Evolutionary conservation across 1,140 invertebrate species (phyloP).

Genomic region (Megalopta genalis): DNA sequence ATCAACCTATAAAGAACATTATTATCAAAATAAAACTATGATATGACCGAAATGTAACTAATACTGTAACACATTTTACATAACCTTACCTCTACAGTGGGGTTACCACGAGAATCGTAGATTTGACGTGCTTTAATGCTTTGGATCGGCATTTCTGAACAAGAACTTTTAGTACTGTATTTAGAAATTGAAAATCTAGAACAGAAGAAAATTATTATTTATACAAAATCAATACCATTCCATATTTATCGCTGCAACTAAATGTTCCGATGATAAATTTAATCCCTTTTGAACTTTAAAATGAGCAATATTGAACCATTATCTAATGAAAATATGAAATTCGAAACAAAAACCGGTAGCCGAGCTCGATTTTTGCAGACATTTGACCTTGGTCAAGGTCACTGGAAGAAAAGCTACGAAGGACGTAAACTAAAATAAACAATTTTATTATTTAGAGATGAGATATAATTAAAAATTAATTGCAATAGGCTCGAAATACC

Average conservation of each 20-base stretch:
- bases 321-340: background rate
- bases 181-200: constrained; percentile 64
- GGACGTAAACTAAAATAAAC: background rate
- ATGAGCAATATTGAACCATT: background rate
- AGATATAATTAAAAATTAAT: background rate
- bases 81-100: constrained; percentile 93
- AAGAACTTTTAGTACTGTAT: constrained; percentile 42
- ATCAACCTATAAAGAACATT: constrained; percentile 73
- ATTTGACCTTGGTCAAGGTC: constrained; percentile 65
- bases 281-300: background rate
- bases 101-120: constrained; percentile 99
- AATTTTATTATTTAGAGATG: background rate
- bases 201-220: constrained; percentile 24
- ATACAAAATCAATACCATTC: background rate
- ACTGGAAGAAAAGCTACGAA: constrained; percentile 14
- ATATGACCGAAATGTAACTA: too few relatives aligned
- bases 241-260: background rate
- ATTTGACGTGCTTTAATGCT: constrained; percentile 97
- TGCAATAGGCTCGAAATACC: constrained; percentile 5
- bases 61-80: background rate
- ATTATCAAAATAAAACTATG: background rate
- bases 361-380: background rate
- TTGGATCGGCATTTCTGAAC: constrained; percentile 86
- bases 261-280: constrained; percentile 4
- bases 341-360: background rate